Base-by-base conservation (phyloP, 1,140 invertebrate species). In the Adelges cooleyi region DNA sequence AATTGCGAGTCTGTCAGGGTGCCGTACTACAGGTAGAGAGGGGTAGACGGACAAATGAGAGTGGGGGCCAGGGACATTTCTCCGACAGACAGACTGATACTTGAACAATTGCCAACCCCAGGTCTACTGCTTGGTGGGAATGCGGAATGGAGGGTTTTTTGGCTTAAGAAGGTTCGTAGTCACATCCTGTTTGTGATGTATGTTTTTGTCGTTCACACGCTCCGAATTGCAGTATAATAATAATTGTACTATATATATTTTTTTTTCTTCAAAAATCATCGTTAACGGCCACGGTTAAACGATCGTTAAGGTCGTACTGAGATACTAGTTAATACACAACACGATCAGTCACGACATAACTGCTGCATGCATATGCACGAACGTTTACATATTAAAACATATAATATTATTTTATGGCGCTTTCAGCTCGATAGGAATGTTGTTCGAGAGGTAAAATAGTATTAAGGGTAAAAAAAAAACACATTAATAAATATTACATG, bases 61-160 rank as follows among this genome's bases (percentile, higher is more conserved):
- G 11, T n/a, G 29, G 11, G 29, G 29, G 5, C 5, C 29, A 33
- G 36, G 53, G 36, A 59, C 54, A 59, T 59, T 46, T 59, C 25
- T 48, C 25, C 40, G 17, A 33, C 56, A 44, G n/a, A 56, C 53
- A 15, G 42, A 62, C 56, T 20, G 42, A 46, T 62, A 48, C 56
- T 62, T 62, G 56, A 62, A 62, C 56, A 33, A 62, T 48, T 62
- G 56, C 42, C 56, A 62, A 33, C 42, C 42, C 23, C 25, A n/a
- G n/a, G n/a, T n/a, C 13, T 48, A 48, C 46, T 62, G 6, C 42
- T 17, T 10, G 6, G 13, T 20, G 10, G 20, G 33, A 48, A 27
- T 33, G 22, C 18, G 17, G 18, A 17, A 23, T 15, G 13, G 18
- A 44, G 23, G n/a, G 23, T 25, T 44, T 46, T 62, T 62, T 62